Conservation (phyloP, 2,797 vertebrate species). For the Gambelia wislizenii region DNA sequence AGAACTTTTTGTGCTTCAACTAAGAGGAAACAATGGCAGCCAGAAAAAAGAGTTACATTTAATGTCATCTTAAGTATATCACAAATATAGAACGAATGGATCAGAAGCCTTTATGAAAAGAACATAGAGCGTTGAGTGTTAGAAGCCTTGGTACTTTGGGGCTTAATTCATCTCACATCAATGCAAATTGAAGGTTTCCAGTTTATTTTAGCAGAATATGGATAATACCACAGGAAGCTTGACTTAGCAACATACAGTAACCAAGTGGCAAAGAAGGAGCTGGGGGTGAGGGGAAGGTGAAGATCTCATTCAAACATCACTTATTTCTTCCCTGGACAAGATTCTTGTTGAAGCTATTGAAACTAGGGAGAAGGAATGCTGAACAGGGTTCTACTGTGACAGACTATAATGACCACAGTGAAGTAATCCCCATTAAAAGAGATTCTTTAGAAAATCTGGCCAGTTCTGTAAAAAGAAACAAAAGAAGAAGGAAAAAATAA, state of each 20-base stretch:
- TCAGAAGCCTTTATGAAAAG: slow-evolving; percentile 19
- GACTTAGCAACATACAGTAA: neutral
- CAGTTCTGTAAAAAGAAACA: slow-evolving; percentile 31
- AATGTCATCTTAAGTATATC: neutral
- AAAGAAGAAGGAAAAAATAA: slow-evolving; percentile 50
- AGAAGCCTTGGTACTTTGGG: neutral
- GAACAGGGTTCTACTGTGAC: neutral
- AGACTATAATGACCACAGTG: neutral
- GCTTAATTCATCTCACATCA: neutral
- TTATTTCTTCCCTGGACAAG: slow-evolving; percentile 36
- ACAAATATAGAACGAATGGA: slow-evolving; percentile 4
- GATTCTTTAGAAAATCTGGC: slow-evolving; percentile 29
- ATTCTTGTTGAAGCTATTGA: slow-evolving; percentile 17
- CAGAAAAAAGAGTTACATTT: slow-evolving; percentile 2
- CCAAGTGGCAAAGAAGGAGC: slow-evolving; percentile 20
- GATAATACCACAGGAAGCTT: neutral
- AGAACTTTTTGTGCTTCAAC: slow-evolving; percentile 20
- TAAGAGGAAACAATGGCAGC: neutral
- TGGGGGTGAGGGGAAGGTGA: neutral
- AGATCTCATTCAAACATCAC: neutral
- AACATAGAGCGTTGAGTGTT: slow-evolving; percentile 17
- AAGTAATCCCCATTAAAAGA: slow-evolving; percentile 42
- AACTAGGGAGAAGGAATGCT: neutral
- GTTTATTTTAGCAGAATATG: neutral
- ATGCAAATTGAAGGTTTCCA: slow-evolving; percentile 14